Evolutionary conservation across 2,113 vertebrate species (phyloP).

Genomic region (Fregata magnificens): DNA sequence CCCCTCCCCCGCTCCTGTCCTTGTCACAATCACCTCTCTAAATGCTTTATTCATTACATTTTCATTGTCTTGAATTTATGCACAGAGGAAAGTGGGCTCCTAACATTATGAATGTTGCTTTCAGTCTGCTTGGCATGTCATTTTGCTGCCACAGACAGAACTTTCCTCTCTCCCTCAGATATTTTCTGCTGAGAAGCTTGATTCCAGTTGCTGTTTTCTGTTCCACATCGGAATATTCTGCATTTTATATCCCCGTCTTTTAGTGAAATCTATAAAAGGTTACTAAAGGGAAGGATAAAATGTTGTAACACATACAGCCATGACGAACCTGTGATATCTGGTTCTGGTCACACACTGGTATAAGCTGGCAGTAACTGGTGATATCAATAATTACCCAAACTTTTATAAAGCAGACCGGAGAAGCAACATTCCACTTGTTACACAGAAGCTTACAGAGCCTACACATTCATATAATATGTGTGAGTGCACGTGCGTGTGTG

Average conservation of each 20-base stretch:
- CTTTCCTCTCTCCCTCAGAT: background rate
- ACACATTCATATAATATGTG: background rate
- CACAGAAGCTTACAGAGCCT: background rate
- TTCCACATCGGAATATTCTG: background rate
- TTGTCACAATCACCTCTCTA: constrained; percentile 42
- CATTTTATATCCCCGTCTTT: background rate
- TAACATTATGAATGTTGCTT: background rate
- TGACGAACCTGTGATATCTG: background rate
- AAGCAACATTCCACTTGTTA: background rate
- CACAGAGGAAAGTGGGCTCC: constrained; percentile 1
- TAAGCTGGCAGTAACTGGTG: background rate
- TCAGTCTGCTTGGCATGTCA: background rate
- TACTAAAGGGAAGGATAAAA: background rate
- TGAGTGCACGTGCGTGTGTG: background rate
- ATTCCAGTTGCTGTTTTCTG: background rate
- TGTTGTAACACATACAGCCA: background rate
- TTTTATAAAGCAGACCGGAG: background rate
- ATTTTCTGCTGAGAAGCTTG: background rate
- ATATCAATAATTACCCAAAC: background rate
- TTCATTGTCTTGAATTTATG: constrained; percentile 48
- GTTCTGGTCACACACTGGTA: background rate
- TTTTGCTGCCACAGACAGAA: background rate
- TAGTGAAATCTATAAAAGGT: background rate
- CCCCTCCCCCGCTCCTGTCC: background rate
- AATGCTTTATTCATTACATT: constrained; percentile 32